phyloP scores from a whole-genome alignment of 2,113 vertebrate genomes.

The Strix aluco region DNA sequence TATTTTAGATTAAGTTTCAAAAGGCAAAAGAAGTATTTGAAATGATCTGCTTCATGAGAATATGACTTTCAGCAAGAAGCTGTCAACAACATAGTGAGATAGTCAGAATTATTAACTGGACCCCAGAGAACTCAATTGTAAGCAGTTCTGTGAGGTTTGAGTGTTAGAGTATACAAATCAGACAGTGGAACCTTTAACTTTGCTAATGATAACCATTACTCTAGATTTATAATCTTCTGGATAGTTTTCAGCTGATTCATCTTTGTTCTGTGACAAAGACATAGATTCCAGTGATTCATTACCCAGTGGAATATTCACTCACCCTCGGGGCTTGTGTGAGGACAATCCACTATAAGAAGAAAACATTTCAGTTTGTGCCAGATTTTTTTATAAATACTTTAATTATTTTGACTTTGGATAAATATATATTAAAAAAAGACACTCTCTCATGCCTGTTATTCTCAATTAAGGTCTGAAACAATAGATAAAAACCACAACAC shows the following conservation, averaged over 20 bases:
- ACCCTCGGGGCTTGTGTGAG: neutral
- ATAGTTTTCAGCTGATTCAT: constrained; percentile 45
- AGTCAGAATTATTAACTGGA: constrained; percentile 35
- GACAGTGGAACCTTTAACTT: constrained; percentile 34
- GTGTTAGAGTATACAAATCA: constrained; percentile 41
- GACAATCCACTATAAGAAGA: neutral
- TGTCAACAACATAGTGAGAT: neutral
- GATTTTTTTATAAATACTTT: neutral
- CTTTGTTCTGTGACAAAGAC: constrained; percentile 49
- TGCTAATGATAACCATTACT: constrained; percentile 27
- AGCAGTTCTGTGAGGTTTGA: neutral
- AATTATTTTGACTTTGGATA: neutral
- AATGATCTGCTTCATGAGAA: constrained; percentile 24
- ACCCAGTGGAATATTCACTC: neutral
- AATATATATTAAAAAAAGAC: neutral
- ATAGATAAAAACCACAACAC: neutral
- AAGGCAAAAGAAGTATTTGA: neutral
- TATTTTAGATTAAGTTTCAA: neutral
- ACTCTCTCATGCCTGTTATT: neutral
- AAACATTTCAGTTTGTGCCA: neutral
- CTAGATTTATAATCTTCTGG: neutral
- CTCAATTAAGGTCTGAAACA: neutral
- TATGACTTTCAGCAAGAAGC: constrained; percentile 20
- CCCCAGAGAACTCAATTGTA: neutral
- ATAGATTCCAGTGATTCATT: constrained; percentile 32